Conservation (phyloP, 2,113 vertebrate species). For the Orycteropus afer region DNA sequence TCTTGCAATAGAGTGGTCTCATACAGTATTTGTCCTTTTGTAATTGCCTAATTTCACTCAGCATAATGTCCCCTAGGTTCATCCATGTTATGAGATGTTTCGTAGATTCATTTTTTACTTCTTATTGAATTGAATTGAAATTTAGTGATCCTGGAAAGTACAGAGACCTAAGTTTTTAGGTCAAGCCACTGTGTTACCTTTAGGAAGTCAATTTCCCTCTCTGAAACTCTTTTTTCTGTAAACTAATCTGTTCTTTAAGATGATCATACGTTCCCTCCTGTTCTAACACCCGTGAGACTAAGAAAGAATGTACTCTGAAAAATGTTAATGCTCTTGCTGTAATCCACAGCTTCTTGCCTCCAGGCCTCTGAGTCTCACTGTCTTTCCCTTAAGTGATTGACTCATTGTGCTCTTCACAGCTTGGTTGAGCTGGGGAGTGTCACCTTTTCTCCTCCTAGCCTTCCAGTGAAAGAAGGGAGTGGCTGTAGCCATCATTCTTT, state of each 20-base stretch:
- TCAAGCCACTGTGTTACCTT: neutral
- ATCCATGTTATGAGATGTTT: no score
- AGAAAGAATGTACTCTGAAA: neutral
- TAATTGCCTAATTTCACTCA: no score
- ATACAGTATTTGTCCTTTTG: no score
- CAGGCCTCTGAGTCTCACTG: neutral
- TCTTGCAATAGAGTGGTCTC: no score
- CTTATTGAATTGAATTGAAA: neutral
- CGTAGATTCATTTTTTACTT: no score
- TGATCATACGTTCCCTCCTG: neutral
- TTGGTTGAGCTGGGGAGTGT: neutral
- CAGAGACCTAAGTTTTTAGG: neutral
- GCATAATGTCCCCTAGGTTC: no score
- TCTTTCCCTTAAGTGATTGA: slow-evolving; percentile 41
- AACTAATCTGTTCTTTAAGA: neutral
- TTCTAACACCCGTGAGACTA: neutral
- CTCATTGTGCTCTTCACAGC: neutral
- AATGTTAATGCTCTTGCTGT: neutral
- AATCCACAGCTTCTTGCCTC: slow-evolving; percentile 51
- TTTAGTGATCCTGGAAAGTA: neutral
- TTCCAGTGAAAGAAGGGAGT: slow-evolving; percentile 1
- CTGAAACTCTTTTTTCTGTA: neutral
- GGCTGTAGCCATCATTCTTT: neutral
- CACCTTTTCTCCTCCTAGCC: neutral
- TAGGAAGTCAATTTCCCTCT: neutral